Conservation (phyloP, 37 sponge, comb jelly and placozoan genomes). For the Ianthella basta region DNA sequence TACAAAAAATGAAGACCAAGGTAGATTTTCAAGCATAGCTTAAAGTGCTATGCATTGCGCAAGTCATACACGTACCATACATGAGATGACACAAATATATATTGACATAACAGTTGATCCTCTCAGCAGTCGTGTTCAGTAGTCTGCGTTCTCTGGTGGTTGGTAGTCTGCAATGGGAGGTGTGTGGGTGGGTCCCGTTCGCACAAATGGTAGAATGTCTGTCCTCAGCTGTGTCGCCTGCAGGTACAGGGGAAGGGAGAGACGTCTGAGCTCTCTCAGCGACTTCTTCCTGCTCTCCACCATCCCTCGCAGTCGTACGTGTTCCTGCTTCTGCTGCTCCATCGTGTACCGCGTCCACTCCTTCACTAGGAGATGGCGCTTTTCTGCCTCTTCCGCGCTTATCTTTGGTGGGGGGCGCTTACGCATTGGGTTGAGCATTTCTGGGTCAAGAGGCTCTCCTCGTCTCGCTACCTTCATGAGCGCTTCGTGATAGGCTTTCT, state of each 20-base stretch:
- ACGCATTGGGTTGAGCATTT: constrained; percentile 82
- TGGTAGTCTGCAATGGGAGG: constrained; percentile 67
- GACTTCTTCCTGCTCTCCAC: constrained; percentile 66
- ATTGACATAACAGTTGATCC: too few species aligned
- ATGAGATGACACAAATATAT: too few species aligned
- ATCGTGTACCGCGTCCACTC: constrained; percentile 68
- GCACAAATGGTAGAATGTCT: constrained; percentile 65
- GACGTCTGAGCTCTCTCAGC: constrained; percentile 68
- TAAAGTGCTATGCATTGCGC: too few species aligned
- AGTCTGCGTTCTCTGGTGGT: constrained; percentile 71
- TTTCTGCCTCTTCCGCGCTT: constrained; percentile 61
- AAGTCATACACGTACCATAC: too few species aligned
- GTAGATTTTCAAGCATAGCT: too few species aligned
- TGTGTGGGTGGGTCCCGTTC: constrained; percentile 59
- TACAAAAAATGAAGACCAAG: too few species aligned
- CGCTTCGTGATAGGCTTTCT: constrained; percentile 49
- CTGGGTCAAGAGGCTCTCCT: constrained; percentile 88
- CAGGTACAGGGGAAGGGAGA: constrained; percentile 63
- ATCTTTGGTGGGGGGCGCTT: constrained; percentile 56
- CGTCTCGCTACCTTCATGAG: constrained; percentile 56
- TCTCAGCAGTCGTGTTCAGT: too few species aligned
- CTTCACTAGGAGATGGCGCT: constrained; percentile 61
- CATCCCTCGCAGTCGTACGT: constrained; percentile 38
- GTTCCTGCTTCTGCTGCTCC: constrained; percentile 62
- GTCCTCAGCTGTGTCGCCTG: constrained; percentile 60